phyloP scores from a whole-genome alignment of 2,888 invertebrate species.

The Catonia carolina region DNA sequence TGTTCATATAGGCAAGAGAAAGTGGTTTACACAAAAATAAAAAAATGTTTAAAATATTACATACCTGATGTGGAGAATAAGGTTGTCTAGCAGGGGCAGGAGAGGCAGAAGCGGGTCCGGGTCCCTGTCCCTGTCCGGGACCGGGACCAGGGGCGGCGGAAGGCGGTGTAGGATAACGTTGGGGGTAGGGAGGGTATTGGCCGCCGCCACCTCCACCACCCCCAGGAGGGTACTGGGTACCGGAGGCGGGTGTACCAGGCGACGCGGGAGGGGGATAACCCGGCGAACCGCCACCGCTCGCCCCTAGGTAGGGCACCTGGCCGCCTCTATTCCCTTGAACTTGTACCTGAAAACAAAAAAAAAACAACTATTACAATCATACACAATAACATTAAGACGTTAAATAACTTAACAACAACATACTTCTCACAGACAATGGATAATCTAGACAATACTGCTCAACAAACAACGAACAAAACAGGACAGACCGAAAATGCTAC shows the following conservation, averaged over 20 bases:
- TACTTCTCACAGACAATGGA: no score
- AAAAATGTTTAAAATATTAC: no score
- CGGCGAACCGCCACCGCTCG: constrained; percentile 1
- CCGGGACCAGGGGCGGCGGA: constrained; percentile 51
- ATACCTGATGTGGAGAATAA: constrained; percentile 30
- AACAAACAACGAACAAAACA: no score
- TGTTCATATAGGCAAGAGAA: no score
- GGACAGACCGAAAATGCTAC: no score
- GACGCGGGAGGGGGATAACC: not conserved
- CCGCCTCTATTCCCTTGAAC: constrained; percentile 25
- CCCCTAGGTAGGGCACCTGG: constrained; percentile 4
- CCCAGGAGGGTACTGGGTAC: not conserved
- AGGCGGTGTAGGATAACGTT: constrained; percentile 43
- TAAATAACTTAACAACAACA: no score
- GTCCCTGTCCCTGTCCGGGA: constrained; percentile 41
- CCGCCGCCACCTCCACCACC: constrained; percentile 2
- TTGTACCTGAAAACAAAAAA: not conserved
- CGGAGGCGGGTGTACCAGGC: not conserved
- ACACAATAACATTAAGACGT: no score
- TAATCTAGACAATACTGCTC: no score
- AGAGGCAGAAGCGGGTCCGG: constrained; percentile 13
- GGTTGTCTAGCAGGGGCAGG: constrained; percentile 13
- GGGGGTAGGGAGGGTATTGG: constrained; percentile 22
- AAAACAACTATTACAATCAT: not conserved
- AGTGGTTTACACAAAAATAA: no score